These are phyloP conservation scores for Erebia ligea DNA, from an alignment of 2,888 invertebrate genomes.

Conservation along the genomic window DNA sequence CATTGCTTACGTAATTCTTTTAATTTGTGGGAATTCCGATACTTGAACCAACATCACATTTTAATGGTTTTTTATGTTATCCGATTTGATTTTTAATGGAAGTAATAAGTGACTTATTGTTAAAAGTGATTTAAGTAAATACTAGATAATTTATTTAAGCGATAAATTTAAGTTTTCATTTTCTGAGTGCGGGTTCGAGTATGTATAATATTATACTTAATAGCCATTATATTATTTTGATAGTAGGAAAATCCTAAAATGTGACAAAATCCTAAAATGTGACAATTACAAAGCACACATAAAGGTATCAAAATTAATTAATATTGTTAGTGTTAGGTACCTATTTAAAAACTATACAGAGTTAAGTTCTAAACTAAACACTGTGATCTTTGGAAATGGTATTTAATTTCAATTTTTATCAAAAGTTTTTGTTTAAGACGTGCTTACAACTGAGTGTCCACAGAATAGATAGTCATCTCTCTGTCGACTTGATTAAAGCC, in stretches of 20 bases:
- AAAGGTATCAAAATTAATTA: too few relatives aligned
- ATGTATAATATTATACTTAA: too few relatives aligned
- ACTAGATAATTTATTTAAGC: background rate
- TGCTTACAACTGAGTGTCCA: slow-evolving; percentile 39
- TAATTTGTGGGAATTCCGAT: slow-evolving; percentile 17
- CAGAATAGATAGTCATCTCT: slow-evolving; percentile 36
- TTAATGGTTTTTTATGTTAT: slow-evolving; percentile 4
- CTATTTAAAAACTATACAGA: background rate
- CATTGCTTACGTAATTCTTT: background rate
- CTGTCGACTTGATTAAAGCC: slow-evolving; percentile 37
- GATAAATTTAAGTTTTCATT: background rate
- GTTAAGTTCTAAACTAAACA: slow-evolving; percentile 4
- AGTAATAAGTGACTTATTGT: background rate
- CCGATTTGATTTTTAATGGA: slow-evolving; percentile 2
- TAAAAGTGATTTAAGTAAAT: background rate
- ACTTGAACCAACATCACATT: slow-evolving; percentile 4
- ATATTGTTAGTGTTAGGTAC: background rate
- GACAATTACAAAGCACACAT: too few relatives aligned
- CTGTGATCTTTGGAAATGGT: slow-evolving; percentile 20
- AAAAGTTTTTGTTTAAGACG: slow-evolving; percentile 37
- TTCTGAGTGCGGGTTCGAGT: background rate
- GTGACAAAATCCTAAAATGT: background rate
- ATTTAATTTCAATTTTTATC: slow-evolving; percentile 39
- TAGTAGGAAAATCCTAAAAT: background rate
- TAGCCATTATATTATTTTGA: background rate